Evolutionary conservation across 2,797 vertebrate species (phyloP), one percentile per base, ranked within the genome.

Genomic region (Myotis pilosus): DNA sequence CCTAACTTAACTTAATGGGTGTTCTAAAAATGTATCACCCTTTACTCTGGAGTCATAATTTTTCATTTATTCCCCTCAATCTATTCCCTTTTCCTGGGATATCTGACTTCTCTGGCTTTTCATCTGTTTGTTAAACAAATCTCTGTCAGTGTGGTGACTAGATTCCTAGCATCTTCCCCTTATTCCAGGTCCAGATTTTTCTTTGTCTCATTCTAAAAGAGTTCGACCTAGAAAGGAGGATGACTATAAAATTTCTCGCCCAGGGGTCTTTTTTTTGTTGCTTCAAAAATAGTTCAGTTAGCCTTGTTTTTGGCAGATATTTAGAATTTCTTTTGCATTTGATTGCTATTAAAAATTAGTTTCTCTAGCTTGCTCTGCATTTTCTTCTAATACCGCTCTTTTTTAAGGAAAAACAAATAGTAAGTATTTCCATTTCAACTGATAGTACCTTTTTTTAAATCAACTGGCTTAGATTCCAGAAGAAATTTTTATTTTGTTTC

Each of bases 211-310:
- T 80, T 91, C 68, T 90, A 44, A 87, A 84, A 89, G 49, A 86
- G 44, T 93, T 95, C 49, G 36, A 96, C 88, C 90, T 97, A 95
- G 95, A 97, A 97, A 95, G 49, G 51, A 94, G 30, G 71, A 66
- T 93, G 66, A 71, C 89, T 96, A 55, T 91, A 96, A 95, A 96
- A 95, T 95, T 90, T 96, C 79, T 93, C 15, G 72, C 86, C 94
- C 62, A 84, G 80, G 69, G 89, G 95, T 91, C 89, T 94, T 78
- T 86, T 88, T 57, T 25, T 60, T 80, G 19, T 92, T 94, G 85
- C 82, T 92, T 95, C 66, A 96, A 72, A 96, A 96, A 94, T 95
- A 94, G 92, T 90, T 96, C 69, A 86, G 72, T 95, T 94, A 91
- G 80, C 60, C 62, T 92, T 95, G 84, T 85, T 96, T 96, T 94